A percentile compares a stretch with the other conserved stretches of the same genome.
Evolutionary conservation across 2,113 vertebrate genomes (phyloP).

Genomic region (Xenopus borealis): DNA sequence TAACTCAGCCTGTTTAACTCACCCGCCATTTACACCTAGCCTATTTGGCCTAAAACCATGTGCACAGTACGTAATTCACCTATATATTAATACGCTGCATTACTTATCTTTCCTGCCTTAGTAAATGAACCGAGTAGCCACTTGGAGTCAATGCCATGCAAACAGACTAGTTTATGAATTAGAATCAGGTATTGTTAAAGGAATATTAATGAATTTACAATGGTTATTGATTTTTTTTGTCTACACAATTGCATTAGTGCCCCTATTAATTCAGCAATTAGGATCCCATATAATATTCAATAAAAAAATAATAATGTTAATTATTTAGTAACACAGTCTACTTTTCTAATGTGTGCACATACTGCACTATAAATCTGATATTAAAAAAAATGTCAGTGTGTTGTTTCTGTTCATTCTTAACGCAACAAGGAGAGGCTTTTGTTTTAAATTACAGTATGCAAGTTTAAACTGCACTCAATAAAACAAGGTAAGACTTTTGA

Average conservation of each 20-base stretch:
- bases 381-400: neutral
- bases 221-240: constrained; percentile 3
- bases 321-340: no score
- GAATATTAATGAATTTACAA: constrained; percentile 12
- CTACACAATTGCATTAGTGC: neutral
- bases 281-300: neutral
- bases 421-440: neutral
- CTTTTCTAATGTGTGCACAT: no score
- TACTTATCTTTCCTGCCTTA: neutral
- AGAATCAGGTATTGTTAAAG: constrained; percentile 4
- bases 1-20: no score
- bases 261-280: constrained; percentile 3
- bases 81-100: neutral
- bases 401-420: neutral
- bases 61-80: neutral
- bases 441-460: constrained; percentile 6
- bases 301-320: neutral
- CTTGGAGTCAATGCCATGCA: neutral
- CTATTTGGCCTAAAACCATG: neutral
- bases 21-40: neutral
- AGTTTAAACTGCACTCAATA: constrained; percentile 2
- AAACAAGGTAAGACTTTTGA: neutral
- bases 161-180: neutral
- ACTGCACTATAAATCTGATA: no score
- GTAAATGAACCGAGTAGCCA: neutral